Conservation (phyloP, 35 echinoderm and acorn worm species). For the Hemicentrotus pulcherrimus region DNA sequence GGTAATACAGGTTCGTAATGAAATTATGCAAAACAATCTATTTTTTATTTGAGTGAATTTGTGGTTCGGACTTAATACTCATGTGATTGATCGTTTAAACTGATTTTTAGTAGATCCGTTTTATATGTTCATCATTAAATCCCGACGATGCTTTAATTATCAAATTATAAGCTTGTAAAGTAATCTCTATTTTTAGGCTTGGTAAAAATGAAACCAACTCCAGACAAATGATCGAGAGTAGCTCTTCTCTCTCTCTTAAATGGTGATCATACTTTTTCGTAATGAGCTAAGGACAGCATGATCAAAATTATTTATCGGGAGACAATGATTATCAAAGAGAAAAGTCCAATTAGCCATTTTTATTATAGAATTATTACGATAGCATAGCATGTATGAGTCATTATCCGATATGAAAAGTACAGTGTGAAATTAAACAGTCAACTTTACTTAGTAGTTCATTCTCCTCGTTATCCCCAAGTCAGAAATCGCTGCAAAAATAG, state of each 20-base stretch:
- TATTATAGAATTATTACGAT: neutral
- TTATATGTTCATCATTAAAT: too few species aligned
- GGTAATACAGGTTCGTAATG: neutral
- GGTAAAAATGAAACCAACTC: neutral
- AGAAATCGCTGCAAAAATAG: slow-evolving; percentile 16
- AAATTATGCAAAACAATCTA: neutral
- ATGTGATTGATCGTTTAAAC: neutral
- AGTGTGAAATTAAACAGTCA: neutral
- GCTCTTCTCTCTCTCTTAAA: neutral
- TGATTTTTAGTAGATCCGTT: neutral
- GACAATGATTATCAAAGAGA: too few species aligned
- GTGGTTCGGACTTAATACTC: neutral
- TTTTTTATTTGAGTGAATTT: neutral
- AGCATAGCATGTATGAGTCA: neutral
- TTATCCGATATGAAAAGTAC: neutral
- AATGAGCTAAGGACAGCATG: too few species aligned
- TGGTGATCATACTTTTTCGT: neutral
- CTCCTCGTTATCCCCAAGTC: neutral
- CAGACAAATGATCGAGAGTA: neutral
- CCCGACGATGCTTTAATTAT: neutral
- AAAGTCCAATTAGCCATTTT: neutral
- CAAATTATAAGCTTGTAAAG: neutral
- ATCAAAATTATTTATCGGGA: too few species aligned
- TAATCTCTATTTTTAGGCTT: neutral
- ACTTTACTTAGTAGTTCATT: neutral